Base-by-base conservation (phyloP, 2,113 vertebrate species). In the Cephalopterus ornatus region DNA sequence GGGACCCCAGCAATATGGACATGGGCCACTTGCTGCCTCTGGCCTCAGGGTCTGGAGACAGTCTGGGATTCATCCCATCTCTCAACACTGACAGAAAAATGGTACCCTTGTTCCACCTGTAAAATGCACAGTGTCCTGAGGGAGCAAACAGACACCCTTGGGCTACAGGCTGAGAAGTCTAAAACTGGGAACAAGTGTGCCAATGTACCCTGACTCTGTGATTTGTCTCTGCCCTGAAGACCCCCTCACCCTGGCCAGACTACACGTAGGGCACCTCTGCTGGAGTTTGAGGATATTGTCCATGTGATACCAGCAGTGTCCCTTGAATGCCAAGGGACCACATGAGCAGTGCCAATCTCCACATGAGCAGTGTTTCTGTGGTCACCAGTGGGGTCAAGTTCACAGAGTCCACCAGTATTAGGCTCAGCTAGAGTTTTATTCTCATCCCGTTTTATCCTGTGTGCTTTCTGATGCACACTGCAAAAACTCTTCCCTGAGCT, bases 311-410 rank as follows among this genome's bases (percentile, higher is more conserved):
- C 61, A 49, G 22, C 50, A 17, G 21, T 9, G 12, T 14, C 10
- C 24, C 37, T 88, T 30, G 33, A 30, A 39, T 16, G 10, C 11
- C 5, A 7, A n/a, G 44, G 73, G 42, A 70, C 58, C 28, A n/a
- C 0, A 0, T 24, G 11, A 66, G 7, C 6, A 4, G 8, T 10
- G 18, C n/a, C n/a, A n/a, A n/a, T 77, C 46, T 73, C 58, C 28
- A n/a, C 0, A 0, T 24, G 11, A 66, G 7, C 6, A 4, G 8
- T 10, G 18, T 72, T 77, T 70, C 44, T 46, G 56, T 55, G 56
- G 27, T 39, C 24, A 85, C 52, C 37, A 62, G 28, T 1, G 0
- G 15, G 24, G 33, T 41, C 15, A 62, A 7, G 6, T 14, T 52
- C 50, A n/a, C 7, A 22, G 21, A 58, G 16, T 58, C 33, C 33